Conservation (phyloP, 2,113 vertebrate species). For the Tor tambroides region DNA sequence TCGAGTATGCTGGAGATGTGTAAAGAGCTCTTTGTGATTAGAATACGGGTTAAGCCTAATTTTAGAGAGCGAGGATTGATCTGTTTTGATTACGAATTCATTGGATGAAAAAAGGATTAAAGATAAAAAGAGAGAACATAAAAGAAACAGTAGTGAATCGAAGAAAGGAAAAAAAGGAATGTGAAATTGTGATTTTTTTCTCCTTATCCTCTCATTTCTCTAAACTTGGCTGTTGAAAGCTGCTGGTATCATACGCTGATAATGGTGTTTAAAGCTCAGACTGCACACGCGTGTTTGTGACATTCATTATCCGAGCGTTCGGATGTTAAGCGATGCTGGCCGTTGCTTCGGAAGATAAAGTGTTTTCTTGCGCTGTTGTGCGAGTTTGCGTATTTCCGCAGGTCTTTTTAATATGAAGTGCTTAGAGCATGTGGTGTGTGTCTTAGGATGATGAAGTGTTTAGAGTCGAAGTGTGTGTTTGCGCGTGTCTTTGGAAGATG, state of each 20-base stretch:
- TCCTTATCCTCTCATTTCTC: background rate
- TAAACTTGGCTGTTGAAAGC: conserved; percentile 17
- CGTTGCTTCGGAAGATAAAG: background rate
- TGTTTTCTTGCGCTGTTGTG: conserved; percentile 4
- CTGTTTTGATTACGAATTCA: conserved; percentile 67
- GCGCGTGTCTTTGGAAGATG: conserved; percentile 50
- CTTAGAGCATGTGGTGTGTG: conserved; percentile 41
- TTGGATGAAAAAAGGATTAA: conserved; percentile 44
- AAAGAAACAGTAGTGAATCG: conserved; percentile 20
- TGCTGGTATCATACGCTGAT: background rate
- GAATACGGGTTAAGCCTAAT: conserved; percentile 53
- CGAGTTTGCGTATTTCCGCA: conserved; percentile 34
- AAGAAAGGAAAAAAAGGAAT: conserved; percentile 34
- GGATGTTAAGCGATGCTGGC: background rate
- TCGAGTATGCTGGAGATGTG: conserved; percentile 18
- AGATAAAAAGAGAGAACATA: conserved; percentile 28
- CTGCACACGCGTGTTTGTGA: conserved; percentile 17
- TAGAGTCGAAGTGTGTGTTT: conserved; percentile 28
- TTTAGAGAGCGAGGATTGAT: conserved; percentile 62
- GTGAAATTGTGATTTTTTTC: conserved; percentile 6
- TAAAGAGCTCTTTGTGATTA: conserved; percentile 43
- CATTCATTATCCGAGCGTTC: conserved; percentile 1
- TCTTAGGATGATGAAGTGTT: conserved; percentile 54
- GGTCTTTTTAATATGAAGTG: conserved; percentile 55
- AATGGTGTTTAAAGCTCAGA: conserved; percentile 8